Conservation (phyloP, 1,140 invertebrate species). For the Halyomorpha halys region DNA sequence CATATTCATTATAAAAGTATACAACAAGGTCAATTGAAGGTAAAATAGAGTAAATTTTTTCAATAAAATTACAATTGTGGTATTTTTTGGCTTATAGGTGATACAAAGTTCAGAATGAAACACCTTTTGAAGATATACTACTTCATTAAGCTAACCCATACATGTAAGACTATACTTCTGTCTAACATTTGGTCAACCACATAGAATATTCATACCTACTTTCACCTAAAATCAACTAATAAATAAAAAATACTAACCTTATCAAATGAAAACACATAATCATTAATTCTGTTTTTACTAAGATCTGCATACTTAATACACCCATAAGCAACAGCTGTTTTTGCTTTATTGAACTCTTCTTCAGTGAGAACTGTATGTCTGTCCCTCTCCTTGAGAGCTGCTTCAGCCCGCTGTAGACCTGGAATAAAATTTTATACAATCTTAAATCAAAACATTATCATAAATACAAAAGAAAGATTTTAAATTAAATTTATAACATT, state of each 20-base stretch:
- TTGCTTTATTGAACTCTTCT: conserved; percentile 74
- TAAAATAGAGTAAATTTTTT: no score
- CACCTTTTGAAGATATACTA: no score
- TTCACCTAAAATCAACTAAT: no score
- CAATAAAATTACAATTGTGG: no score
- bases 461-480: neutral
- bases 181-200: no score
- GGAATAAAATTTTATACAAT: conserved; percentile 2
- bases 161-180: no score
- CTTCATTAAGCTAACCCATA: no score
- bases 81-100: no score
- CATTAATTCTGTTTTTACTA: conserved; percentile 82
- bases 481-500: neutral
- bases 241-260: conserved; percentile 47
- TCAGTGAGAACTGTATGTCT: conserved; percentile 73
- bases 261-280: conserved; percentile 98
- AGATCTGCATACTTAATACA: conserved; percentile 99
- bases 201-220: no score
- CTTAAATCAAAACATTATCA: conserved; percentile 21
- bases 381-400: conserved; percentile 84
- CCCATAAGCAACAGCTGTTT: conserved; percentile 89
- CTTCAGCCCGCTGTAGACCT: conserved; percentile 67
- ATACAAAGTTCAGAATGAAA: no score
- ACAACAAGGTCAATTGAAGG: no score
- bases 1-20: no score